A percentile compares a stretch with the other conserved stretches of the same genome.
Conservation (phyloP, 2,888 invertebrate species). For the Rhaphigaster nebulosa region DNA sequence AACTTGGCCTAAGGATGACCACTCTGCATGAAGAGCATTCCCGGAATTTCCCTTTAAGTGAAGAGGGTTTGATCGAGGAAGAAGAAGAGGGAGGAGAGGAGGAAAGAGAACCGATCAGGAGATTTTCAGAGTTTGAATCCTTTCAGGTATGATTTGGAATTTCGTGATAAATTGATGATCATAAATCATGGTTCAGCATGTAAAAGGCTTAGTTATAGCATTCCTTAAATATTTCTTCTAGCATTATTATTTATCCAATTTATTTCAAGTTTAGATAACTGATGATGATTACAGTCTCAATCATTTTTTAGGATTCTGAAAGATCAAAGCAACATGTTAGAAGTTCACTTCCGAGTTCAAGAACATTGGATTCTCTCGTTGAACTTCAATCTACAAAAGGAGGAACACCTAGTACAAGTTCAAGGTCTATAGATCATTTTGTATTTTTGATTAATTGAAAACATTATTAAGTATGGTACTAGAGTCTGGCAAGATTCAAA, state of each 20-base stretch:
- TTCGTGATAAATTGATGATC: too few relatives aligned
- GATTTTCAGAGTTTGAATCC: constrained; percentile 61
- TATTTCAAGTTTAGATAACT: background rate
- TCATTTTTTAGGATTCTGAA: constrained; percentile 59
- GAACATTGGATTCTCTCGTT: constrained; percentile 88
- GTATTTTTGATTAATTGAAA: too few relatives aligned
- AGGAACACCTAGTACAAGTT: constrained; percentile 70
- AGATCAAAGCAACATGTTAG: constrained; percentile 58
- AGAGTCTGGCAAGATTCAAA: too few relatives aligned
- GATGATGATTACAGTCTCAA: background rate
- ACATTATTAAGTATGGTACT: too few relatives aligned
- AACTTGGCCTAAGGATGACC: constrained; percentile 90
- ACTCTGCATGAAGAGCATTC: constrained; percentile 87
- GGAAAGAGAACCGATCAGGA: constrained; percentile 55
- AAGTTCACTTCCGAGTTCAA: constrained; percentile 73
- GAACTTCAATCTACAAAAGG: constrained; percentile 75
- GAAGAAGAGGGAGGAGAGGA: constrained; percentile 68
- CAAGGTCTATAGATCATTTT: constrained; percentile 66
- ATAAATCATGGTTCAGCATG: too few relatives aligned
- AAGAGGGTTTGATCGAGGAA: constrained; percentile 66
- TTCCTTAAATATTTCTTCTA: background rate
- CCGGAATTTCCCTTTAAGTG: constrained; percentile 61
- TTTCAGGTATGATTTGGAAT: constrained; percentile 57
- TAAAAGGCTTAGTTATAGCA: background rate
- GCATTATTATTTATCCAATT: background rate